Base-by-base conservation (phyloP, 2,888 invertebrate genomes). In the Nemotelus pantherinus region DNA sequence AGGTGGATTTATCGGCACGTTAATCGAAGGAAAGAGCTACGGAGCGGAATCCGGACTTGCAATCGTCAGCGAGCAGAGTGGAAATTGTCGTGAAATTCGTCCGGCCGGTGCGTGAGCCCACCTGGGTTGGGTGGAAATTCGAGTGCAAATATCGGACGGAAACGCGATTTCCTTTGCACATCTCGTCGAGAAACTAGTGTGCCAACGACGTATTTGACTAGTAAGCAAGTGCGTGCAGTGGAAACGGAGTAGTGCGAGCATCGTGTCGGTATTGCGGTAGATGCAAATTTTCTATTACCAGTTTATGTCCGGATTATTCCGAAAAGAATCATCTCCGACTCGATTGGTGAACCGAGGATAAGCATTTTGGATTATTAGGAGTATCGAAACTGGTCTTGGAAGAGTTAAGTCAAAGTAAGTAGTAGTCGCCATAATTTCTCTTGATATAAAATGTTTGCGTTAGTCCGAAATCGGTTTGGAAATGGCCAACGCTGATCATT, bases 321-420 rank as follows among this genome's bases (percentile, higher is more conserved):
- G 45, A 39, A 44, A 53, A 41, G 45, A 45, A 47, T 47, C 58
- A 44, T 48, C 47, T 39, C 39, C 48, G 74, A 41, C 48, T 48
- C 74, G 63, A 60, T 45, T 65, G 25, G 25, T 25, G 47, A 43
- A 50, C 10, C 67, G 39, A 41, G 60, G 74, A 63, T 74, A 48
- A 60, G 60, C 39, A 74, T 63, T 44, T 60, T 53, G 74, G 74
- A 74, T 74, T 74, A 74, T n/a, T 39, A n/a, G 74, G 74, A 63
- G 48, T 74, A 74, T 45, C 41, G 25, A n/a, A 70, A 45, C 6
- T 53, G 74, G 48, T 50, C 60, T 63, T 25, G 25, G 25, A 25
- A 25, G 25, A 25, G 25, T 25, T 25, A 25, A 25, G 25, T 10
- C 7, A 10, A 63, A 25, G 74, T 74, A 74, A 74, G 74, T 74